Evolutionary conservation across 2,888 invertebrate genomes (phyloP), one percentile per base, ranked within the genome.

Genomic region (Drosophila fulvimacula): DNA sequence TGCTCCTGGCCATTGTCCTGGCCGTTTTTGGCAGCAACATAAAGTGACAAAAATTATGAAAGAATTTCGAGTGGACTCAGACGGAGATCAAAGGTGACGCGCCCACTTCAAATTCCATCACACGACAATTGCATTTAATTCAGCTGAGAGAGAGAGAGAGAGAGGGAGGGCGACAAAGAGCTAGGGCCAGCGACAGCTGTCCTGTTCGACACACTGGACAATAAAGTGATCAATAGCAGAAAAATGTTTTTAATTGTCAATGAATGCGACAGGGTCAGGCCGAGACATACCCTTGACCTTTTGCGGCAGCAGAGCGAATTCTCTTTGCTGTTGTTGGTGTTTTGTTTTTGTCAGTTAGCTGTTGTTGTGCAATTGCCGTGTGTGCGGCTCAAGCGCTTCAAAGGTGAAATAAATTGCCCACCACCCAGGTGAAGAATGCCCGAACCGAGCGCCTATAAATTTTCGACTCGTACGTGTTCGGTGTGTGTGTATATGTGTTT

Each of bases 141-240:
- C 81, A 71, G 74, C 74, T 74, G 71, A 51, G 34, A 21, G 19
- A 2, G 34, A n/a, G 34, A 5, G 15, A 2, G 24, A 10, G 21
- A 24, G 59, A 67, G 21, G 3, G 21, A 17, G 13, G 10, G 15
- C 10, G 58, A 71, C 64, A 63, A 69, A 46, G 39, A 63, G 44
- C 11, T 3, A 39, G 52, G 52, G 10, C 34, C 59, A 56, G 42
- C 62, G 73, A 44, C 66, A 64, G 67, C 66, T 68, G 38, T 24
- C 32, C 27, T 30, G 48, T 30, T 17, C 27, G n/a, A 46, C 41
- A n/a, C 59, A 62, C 41, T 30, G 60, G 39, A 65, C 88, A 85
- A 85, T 88, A 76, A 88, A 85, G 88, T 87, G 87, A 84, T 84
- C 84, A 84, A 87, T 74, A 72, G 51, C 63, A 71, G 76, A 66